phyloP scores from a whole-genome alignment of 2,888 invertebrate species.

The Lasioglossum malachurum region DNA sequence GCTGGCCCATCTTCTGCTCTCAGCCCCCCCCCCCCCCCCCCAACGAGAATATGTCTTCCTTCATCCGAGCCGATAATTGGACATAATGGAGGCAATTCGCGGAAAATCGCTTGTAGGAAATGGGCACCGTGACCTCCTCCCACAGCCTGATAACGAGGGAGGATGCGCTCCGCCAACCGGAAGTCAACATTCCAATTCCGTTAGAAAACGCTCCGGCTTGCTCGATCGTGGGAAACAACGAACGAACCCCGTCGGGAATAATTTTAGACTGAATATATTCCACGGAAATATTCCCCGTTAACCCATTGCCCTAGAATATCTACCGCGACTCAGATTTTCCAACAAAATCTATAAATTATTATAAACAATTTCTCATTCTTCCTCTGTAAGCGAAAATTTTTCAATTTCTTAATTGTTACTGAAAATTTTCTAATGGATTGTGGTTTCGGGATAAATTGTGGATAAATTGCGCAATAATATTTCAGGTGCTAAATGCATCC shows the following conservation, averaged over 20 bases:
- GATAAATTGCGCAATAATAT: neutral
- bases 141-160: constrained; percentile 55
- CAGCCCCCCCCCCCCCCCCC: constrained; percentile 28
- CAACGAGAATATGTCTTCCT: constrained; percentile 66
- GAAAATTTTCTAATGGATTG: neutral
- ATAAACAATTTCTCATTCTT: neutral
- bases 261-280: neutral
- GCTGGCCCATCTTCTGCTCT: constrained; percentile 10
- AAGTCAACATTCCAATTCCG: constrained; percentile 63
- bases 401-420: too few species aligned
- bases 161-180: constrained; percentile 59
- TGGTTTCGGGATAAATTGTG: neutral
- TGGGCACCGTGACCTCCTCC: constrained; percentile 67
- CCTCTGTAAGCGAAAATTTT: neutral
- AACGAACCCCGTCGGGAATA: neutral
- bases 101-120: constrained; percentile 83
- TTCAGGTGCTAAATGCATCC: constrained; percentile 16
- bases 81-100: constrained; percentile 82
- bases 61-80: constrained; percentile 81
- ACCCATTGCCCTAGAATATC: neutral
- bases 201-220: constrained; percentile 37
- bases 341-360: neutral
- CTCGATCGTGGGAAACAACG: constrained; percentile 24
- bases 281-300: neutral
- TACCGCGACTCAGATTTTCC: neutral